Base-by-base conservation (phyloP, 2,888 invertebrate species). In the Zhengitettix transpicula region DNA sequence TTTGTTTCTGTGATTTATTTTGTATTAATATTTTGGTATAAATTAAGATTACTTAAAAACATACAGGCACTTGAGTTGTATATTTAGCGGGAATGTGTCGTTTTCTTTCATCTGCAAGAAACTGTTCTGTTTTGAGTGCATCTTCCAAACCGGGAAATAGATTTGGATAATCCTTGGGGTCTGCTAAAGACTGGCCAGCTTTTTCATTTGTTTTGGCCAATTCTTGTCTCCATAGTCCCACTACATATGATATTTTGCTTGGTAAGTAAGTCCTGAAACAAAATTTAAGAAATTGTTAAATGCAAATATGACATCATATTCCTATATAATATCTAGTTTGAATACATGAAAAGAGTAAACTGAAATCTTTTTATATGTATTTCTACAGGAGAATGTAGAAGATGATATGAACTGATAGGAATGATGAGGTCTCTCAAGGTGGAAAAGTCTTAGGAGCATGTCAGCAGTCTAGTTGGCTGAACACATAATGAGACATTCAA, bases 161-260 rank as follows among this genome's bases (percentile, higher is more conserved):
- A 76, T 99, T 99, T 71, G 94, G 94, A 71, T 99, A 99, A 67
- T 93, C 87, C 54, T 83, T 82, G 0, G 98, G 99, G 77, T 97
- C 95, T 0, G 99, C 98, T 62, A 99, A 78, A 56, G 94, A 90
- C 70, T 95, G 92, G 0, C 93, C 92, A 0, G 93, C 89, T 72
- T 95, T 96, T 71, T 89, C 87, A 72, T 90, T 94, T 0, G 85
- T 81, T 62, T 83, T 80, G 0, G 84, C 80, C 9, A 93, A 75
- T 61, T 86, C 83, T 58, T 87, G 86, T 65, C 89, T 85, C 99
- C 99, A 99, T 57, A 90, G 71, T 62, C 84, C 81, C 1, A 98
- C 90, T 41, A 96, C 83, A 62, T 86, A 81, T 1, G 90, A 85
- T 68, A 96, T 87, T 75, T 89, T 87, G 69, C 92, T 91, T 9